Base-by-base conservation (phyloP, 2,888 invertebrate genomes). In the Abrostola tripartita region DNA sequence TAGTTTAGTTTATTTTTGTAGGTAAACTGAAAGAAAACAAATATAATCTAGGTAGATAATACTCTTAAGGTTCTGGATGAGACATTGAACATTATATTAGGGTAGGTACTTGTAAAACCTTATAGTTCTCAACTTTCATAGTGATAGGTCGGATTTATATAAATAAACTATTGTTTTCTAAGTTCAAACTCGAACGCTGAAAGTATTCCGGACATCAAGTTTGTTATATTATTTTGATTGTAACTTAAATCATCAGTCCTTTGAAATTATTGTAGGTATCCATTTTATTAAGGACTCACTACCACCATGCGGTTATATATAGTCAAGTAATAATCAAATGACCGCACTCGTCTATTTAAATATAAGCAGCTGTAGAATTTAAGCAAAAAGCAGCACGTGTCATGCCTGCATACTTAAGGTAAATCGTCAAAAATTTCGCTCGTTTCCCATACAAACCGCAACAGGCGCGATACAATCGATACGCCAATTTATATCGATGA, bases 361-460 rank as follows among this genome's bases (percentile, higher is more conserved):
- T 63, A 52, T 67, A 57, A 67, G 68, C 81, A 84, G 79, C 81
- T 84, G 81, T 69, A 61, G 60, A 61, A 41, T 60, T 60, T 51
- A 52, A 58, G 68, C 57, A 84, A 81, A 84, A 81, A 79, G 51
- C 6, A 74, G 78, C 81, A 78, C 82, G 82, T 81, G 82, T 68
- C 37, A 61, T 81, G 82, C 66, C 35, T 61, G 74, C 55, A 56
- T 57, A 75, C 77, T 78, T 79, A 74, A 78, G 76, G 69, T 79
- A 75, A 81, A 83, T 83, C 77, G 70, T 74, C 74, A 74, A 81
- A 81, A 82, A 79, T 63, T 75, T 77, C 56, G 52, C 65, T 64
- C 65, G 79, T 82, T 92, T 92, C 91, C 90, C 92, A 92, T 88
- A 88, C 80, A 78, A 87, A 91, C 92, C 92, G 81, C 92, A 90